Base-by-base conservation (phyloP, 2,888 invertebrate genomes). In the Microdon myrmicae region DNA sequence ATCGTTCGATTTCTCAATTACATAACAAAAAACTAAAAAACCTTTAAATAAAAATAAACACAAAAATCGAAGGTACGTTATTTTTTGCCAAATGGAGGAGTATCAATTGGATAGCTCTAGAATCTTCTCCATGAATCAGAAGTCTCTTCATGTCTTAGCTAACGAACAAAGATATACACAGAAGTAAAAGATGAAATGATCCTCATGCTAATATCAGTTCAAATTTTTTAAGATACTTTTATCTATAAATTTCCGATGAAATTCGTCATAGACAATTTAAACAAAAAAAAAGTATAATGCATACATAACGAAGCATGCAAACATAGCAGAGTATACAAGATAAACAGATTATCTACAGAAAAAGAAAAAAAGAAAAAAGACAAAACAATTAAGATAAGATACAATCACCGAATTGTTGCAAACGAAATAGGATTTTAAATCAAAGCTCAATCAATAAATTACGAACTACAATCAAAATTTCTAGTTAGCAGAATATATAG, bases 31-130 rank as follows among this genome's bases (percentile, higher is more conserved):
- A 47, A 54, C 26, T 43, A 48, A 48, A 48, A 47, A 10, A 37
- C 32, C 20, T 44, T 51, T 31, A 25, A n/a, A n/a, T n/a, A n/a
- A n/a, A 22, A n/a, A 5, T 16, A 22, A n/a, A n/a, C n/a, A 9
- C 20, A 9, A 19, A 56, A 48, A 29, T 34, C 69, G 82, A 85
- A 86, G 86, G 85, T 90, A 89, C 84, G 87, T 89, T 83, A 88
- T 89, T 83, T 89, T 89, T 86, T 89, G 88, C 85, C 89, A 89
- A 85, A 88, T 89, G 88, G 89, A 89, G 83, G 89, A 89, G 84
- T 87, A 88, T 83, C 88, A 89, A 84, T 85, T 87, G 82, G 88
- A 88, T 83, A 87, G 85, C 81, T 85, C 87, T 81, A 83, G 86
- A 82, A 84, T 41, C 31, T 86, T 82, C 73, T 73, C 71, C 70